phyloP scores from a whole-genome alignment of 92 coral and sea anemone genomes.

The Palythoa heliodiscus region DNA sequence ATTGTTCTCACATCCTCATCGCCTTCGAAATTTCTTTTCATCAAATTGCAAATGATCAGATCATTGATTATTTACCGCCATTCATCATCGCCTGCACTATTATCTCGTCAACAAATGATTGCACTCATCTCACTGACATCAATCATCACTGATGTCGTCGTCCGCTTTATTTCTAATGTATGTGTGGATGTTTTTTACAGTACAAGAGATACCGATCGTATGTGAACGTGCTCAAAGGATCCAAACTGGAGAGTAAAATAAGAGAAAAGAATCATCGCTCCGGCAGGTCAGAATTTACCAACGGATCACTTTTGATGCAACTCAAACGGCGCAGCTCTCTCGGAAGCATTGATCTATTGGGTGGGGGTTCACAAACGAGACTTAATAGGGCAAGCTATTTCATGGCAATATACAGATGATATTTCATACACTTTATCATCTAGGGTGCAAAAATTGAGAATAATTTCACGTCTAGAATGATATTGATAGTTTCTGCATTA shows the following conservation, averaged over 20 bases:
- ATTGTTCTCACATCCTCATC: too few relatives aligned
- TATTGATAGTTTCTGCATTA: not conserved
- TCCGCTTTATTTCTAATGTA: conserved; percentile 35
- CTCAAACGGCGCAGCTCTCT: conserved; percentile 91
- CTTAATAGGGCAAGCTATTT: conserved; percentile 89
- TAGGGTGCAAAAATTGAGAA: not conserved
- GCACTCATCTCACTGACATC: too few relatives aligned
- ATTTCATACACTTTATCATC: not conserved
- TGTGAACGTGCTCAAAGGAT: conserved; percentile 76
- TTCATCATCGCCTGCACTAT: too few relatives aligned
- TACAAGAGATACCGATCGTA: conserved; percentile 94
- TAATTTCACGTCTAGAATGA: not conserved
- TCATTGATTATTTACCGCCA: too few relatives aligned
- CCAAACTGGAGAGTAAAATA: conserved; percentile 88
- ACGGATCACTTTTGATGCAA: conserved; percentile 59
- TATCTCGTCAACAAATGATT: conserved; percentile 55
- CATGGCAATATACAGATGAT: conserved; percentile 84
- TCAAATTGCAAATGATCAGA: too few relatives aligned
- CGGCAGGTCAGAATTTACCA: conserved; percentile 63
- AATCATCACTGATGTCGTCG: not conserved
- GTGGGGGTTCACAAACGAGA: conserved; percentile 65
- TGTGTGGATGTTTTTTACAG: conserved; percentile 54
- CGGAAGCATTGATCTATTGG: conserved; percentile 73
- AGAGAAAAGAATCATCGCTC: conserved; percentile 73
- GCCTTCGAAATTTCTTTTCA: too few relatives aligned